Percentiles rank a stretch among this genome's conserved stretches.
These are phyloP conservation scores for Caenorhabditis tropicalis DNA, from an alignment of 1,140 invertebrate genomes.

Conservation along the genomic window DNA sequence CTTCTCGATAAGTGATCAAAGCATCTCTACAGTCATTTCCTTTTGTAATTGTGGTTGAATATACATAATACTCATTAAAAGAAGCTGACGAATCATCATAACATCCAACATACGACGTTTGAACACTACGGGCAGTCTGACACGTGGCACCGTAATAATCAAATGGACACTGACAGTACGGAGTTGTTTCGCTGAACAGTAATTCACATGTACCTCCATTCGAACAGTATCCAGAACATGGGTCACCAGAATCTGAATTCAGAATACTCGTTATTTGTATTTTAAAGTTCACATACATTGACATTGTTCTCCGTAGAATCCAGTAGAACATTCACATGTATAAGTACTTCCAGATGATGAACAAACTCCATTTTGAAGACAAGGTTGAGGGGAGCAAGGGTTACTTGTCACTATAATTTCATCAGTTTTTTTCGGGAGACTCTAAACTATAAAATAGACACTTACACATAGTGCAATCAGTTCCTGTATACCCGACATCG, in stretches of 20 bases:
- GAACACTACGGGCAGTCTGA: not conserved
- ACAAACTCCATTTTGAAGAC: conserved; percentile 27
- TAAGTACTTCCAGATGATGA: not conserved
- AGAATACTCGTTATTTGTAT: not conserved
- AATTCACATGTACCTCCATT: conserved; percentile 12
- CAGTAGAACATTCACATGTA: not conserved
- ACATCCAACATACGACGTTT: not conserved
- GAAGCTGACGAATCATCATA: not conserved
- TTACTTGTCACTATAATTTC: conserved; percentile 19
- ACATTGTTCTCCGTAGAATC: conserved; percentile 29
- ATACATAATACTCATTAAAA: conserved; percentile 14
- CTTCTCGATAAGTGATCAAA: not conserved
- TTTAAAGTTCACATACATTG: not conserved
- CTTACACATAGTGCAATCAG: conserved; percentile 21
- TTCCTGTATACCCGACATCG: conserved; percentile 13
- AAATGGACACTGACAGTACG: conserved; percentile 18
- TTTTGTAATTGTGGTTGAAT: not conserved
- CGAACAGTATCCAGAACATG: not conserved
- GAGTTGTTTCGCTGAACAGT: not conserved
- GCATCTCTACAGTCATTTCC: conserved; percentile 38
- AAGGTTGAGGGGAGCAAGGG: not conserved
- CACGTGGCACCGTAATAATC: not conserved
- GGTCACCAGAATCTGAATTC: not conserved
- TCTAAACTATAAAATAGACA: not conserved
- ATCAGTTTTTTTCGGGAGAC: too few species aligned